These are phyloP conservation scores for Danio tinwini DNA, from an alignment of 2,797 vertebrate species.

Conservation along the genomic window DNA sequence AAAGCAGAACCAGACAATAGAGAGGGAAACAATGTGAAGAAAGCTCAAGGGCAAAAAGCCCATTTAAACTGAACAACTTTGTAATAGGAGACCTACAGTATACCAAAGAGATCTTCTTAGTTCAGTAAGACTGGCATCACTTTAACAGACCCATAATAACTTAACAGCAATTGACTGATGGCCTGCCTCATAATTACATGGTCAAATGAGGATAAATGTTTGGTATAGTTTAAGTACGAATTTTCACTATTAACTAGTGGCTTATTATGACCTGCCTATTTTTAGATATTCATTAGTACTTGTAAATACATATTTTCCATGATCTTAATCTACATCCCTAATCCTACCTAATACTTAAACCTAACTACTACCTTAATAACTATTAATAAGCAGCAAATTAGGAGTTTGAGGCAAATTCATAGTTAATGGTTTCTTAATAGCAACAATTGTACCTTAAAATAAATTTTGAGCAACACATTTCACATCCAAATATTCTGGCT, in stretches of 20 bases:
- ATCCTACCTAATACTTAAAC: too few relatives aligned
- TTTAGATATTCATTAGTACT: too few relatives aligned
- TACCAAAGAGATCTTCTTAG: background rate
- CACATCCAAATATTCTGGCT: slow-evolving; percentile 10
- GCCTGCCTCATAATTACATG: background rate
- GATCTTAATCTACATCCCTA: too few relatives aligned
- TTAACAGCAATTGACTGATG: background rate
- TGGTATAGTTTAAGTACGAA: background rate
- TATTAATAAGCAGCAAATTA: too few relatives aligned
- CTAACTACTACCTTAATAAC: too few relatives aligned
- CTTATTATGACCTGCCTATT: too few relatives aligned
- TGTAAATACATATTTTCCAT: too few relatives aligned
- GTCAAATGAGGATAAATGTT: slow-evolving; percentile 1
- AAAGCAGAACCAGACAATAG: background rate
- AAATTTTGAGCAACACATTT: background rate
- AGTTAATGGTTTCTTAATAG: too few relatives aligned
- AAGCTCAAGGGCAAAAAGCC: background rate
- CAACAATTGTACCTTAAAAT: too few relatives aligned
- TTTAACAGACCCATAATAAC: background rate
- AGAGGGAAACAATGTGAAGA: background rate
- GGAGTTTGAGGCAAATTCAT: too few relatives aligned
- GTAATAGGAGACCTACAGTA: background rate
- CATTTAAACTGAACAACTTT: background rate
- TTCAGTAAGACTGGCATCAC: background rate
- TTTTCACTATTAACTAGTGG: too few relatives aligned